phyloP scores from a whole-genome alignment of 2,888 invertebrate genomes.

The Amiota minor region DNA sequence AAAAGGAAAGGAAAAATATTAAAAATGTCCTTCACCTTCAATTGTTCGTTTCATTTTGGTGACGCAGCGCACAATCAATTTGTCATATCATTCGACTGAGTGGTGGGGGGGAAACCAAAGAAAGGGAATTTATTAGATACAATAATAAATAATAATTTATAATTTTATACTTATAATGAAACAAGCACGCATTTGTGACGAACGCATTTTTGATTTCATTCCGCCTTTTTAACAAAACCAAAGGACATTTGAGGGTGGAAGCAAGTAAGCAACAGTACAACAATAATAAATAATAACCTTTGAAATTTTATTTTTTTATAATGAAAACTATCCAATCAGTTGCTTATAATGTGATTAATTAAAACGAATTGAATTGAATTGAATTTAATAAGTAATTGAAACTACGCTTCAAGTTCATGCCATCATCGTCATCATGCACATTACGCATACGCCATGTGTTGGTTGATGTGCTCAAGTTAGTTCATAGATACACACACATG shows the following conservation, averaged over 20 bases:
- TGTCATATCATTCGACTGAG: too few relatives aligned
- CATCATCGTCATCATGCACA: neutral
- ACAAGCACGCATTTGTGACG: conserved; percentile 4
- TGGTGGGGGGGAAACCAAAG: neutral
- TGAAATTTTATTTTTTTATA: neutral
- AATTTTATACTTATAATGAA: neutral
- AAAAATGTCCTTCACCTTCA: neutral
- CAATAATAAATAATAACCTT: too few relatives aligned
- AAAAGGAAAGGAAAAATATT: neutral
- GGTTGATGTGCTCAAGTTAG: neutral
- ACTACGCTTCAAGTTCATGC: too few relatives aligned
- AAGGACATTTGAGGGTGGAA: neutral
- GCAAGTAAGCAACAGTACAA: too few relatives aligned
- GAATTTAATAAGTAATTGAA: neutral
- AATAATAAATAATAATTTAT: neutral
- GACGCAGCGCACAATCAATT: neutral
- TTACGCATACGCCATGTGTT: conserved; percentile 14
- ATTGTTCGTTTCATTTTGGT: neutral
- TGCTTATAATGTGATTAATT: neutral
- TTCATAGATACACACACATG: neutral
- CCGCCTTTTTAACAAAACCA: too few relatives aligned
- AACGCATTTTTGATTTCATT: neutral
- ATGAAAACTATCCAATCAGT: neutral
- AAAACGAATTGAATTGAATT: neutral
- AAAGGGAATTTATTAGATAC: neutral